Evolutionary conservation across 2,113 vertebrate genomes (phyloP).

Genomic region (Azemiops feae): DNA sequence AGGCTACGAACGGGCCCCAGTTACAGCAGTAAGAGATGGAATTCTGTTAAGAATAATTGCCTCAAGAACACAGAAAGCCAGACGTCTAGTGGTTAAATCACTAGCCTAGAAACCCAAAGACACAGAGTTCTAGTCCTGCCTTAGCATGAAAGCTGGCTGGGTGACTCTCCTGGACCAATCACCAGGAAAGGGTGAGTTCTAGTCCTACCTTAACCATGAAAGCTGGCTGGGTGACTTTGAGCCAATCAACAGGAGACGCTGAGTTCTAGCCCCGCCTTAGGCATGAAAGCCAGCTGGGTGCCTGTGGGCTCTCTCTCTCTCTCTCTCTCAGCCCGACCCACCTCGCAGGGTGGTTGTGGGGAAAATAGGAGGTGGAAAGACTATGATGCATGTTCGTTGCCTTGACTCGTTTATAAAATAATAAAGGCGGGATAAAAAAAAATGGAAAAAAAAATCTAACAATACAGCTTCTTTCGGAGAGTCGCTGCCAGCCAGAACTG

Average conservation of each 20-base stretch:
- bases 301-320: not conserved
- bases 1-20: not conserved
- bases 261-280: not conserved
- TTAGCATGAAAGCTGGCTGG: not conserved
- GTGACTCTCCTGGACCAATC: not conserved
- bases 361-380: not conserved
- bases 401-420: not conserved
- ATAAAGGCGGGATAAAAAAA: not conserved
- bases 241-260: not conserved
- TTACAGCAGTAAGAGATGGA: too few species aligned
- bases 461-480: not conserved
- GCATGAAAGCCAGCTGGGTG: not conserved
- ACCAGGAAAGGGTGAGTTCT: not conserved
- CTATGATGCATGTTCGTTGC: not conserved
- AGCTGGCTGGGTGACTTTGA: not conserved
- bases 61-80: not conserved
- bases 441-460: not conserved
- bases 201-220: not conserved
- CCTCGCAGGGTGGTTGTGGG: not conserved
- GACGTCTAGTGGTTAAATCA: not conserved
- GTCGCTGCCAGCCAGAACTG: not conserved
- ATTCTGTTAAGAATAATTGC: not conserved
- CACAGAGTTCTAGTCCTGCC: not conserved
- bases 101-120: not conserved
- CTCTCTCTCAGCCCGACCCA: not conserved